Percentiles rank a stretch among this genome's conserved stretches.
Evolutionary conservation across 92 coral and sea anemone species (phyloP).

Genomic region (Isaurus tuberculatus): DNA sequence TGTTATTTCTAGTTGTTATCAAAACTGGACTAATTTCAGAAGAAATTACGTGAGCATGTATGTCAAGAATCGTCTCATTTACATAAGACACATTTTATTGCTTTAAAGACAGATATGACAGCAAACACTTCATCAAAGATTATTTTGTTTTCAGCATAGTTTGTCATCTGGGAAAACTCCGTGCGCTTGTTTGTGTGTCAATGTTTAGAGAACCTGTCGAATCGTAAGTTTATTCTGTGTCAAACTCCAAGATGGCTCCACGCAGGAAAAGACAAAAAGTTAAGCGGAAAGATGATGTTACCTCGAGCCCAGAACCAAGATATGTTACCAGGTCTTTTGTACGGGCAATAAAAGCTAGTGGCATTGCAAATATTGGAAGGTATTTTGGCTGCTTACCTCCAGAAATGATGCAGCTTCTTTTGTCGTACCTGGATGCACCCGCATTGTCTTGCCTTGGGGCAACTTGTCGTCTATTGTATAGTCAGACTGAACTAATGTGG

Average conservation of each 20-base stretch:
- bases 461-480: conserved; percentile 80
- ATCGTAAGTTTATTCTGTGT: background rate
- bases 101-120: conserved; percentile 4
- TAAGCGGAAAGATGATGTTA: background rate
- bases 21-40: background rate
- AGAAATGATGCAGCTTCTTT: conserved; percentile 85
- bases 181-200: background rate
- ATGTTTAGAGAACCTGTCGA: background rate
- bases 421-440: conserved; percentile 93
- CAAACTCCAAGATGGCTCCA: conserved; percentile 64
- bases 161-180: conserved; percentile 7
- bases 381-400: conserved; percentile 89
- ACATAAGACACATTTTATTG: conserved; percentile 14
- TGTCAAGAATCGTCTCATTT: background rate
- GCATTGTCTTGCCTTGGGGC: conserved; percentile 87
- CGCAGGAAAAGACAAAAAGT: conserved; percentile 53
- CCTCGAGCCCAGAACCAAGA: conserved; percentile 43
- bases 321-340: conserved; percentile 79
- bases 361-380: conserved; percentile 84
- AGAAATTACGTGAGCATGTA: background rate
- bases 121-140: background rate
- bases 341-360: conserved; percentile 73
- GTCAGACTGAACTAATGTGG: conserved; percentile 84
- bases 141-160: conserved; percentile 2
- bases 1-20: background rate